Conservation (phyloP, 2,797 vertebrate genomes). For the Brachyalestes nurse region DNA sequence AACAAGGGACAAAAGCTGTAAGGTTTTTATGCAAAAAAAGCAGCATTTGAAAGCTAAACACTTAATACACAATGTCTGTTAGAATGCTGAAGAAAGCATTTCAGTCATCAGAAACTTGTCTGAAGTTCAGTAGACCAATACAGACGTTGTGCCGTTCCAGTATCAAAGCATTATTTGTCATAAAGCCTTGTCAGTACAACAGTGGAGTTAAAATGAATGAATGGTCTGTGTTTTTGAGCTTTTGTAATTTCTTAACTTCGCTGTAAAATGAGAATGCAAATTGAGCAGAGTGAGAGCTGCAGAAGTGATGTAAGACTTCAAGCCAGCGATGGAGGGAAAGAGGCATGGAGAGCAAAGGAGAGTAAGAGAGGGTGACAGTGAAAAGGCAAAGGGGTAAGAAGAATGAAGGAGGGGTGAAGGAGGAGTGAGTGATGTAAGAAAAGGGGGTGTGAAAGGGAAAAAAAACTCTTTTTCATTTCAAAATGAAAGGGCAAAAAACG, state of each 20-base stretch:
- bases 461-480: constrained; percentile 88
- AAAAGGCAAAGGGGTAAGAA: constrained; percentile 24
- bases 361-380: constrained; percentile 29
- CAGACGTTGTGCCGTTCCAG: background rate
- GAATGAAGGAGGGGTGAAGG: constrained; percentile 60
- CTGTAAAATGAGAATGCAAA: background rate
- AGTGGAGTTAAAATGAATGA: constrained; percentile 1
- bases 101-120: constrained; percentile 9
- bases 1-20: background rate
- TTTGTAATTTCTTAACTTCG: background rate
- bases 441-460: constrained; percentile 58
- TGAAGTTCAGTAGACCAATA: constrained; percentile 41
- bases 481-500: constrained; percentile 67
- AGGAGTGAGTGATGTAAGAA: constrained; percentile 77
- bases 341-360: background rate
- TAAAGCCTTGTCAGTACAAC: constrained; percentile 2
- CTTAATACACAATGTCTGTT: background rate
- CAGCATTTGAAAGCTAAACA: background rate
- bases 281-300: background rate
- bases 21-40: background rate
- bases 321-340: background rate
- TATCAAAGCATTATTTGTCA: constrained; percentile 23
- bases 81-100: constrained; percentile 10
- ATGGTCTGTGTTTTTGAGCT: constrained; percentile 16
- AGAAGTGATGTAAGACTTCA: constrained; percentile 22